Conservation (phyloP, 1,140 invertebrate species). For the Trichogramma pretiosum region DNA sequence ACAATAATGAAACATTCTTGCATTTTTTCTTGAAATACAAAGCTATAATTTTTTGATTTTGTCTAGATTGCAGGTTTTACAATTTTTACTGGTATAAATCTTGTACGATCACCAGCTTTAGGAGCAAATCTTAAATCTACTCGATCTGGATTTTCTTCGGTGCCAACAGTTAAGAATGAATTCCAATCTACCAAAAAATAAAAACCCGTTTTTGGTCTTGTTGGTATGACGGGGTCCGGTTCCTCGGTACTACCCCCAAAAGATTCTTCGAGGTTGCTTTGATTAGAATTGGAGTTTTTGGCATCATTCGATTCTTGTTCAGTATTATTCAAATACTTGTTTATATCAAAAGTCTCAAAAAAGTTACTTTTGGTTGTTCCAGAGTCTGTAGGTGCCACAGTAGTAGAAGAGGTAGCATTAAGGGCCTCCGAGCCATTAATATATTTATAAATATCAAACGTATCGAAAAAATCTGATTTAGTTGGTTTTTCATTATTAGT, state of each 20-base stretch:
- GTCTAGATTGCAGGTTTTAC: too few species aligned
- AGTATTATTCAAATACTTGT: slow-evolving; percentile 2
- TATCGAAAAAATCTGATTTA: slow-evolving; percentile 9
- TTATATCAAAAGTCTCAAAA: slow-evolving; percentile 20
- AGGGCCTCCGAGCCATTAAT: neutral
- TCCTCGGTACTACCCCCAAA: slow-evolving; percentile 56
- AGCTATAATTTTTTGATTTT: too few species aligned
- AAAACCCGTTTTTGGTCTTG: slow-evolving; percentile 61
- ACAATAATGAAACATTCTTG: too few species aligned
- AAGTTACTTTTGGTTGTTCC: slow-evolving; percentile 11
- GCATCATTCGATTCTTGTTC: slow-evolving; percentile 16
- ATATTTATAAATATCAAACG: slow-evolving; percentile 11
- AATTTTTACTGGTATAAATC: slow-evolving; percentile 64
- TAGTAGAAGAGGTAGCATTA: neutral
- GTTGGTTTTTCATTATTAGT: neutral
- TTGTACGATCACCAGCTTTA: slow-evolving; percentile 65
- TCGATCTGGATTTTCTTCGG: slow-evolving; percentile 54
- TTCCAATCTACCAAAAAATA: slow-evolving; percentile 81
- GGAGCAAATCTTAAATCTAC: slow-evolving; percentile 70
- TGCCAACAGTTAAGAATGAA: slow-evolving; percentile 69
- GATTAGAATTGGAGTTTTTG: slow-evolving; percentile 28
- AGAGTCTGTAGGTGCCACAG: neutral
- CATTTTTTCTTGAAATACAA: too few species aligned
- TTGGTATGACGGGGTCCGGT: slow-evolving; percentile 51
- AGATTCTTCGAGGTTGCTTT: slow-evolving; percentile 64